Evolutionary conservation across 2,797 vertebrate species (phyloP).

Genomic region (Allobates femoralis): DNA sequence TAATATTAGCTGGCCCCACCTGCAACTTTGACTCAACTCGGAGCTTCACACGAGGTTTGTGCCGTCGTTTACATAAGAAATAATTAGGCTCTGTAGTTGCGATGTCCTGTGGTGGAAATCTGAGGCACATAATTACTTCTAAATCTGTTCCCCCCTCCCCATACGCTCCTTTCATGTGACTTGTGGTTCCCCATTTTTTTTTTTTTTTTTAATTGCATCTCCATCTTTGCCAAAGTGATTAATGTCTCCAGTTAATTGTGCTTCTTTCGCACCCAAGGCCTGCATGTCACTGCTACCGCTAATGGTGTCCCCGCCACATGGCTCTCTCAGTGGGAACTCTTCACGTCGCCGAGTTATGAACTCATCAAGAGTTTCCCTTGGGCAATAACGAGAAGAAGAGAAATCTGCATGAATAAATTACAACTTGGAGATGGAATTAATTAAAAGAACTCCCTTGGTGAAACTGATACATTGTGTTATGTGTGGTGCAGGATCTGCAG

Average conservation of each 20-base stretch:
- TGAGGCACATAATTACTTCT: conserved; percentile 32
- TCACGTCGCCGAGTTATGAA: neutral
- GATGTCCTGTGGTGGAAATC: conserved; percentile 31
- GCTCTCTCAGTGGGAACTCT: conserved; percentile 6
- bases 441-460: neutral
- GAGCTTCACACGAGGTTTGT: neutral
- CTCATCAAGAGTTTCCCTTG: conserved; percentile 12
- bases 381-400: conserved; percentile 4
- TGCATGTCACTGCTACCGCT: neutral
- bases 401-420: neutral
- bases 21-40: neutral
- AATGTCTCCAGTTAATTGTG: conserved; percentile 50
- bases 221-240: conserved; percentile 62
- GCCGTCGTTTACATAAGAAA: neutral
- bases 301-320: conserved; percentile 44
- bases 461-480: neutral
- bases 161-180: conserved; percentile 32
- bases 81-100: neutral
- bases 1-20: neutral
- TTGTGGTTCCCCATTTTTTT: conserved; percentile 21
- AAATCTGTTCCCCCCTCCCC: conserved; percentile 27
- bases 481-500: neutral
- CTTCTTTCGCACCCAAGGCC: conserved; percentile 46
- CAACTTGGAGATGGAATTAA: neutral
- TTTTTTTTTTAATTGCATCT: conserved; percentile 52